phyloP scores from a whole-genome alignment of 2,888 invertebrate genomes.

The Allygus modestus region DNA sequence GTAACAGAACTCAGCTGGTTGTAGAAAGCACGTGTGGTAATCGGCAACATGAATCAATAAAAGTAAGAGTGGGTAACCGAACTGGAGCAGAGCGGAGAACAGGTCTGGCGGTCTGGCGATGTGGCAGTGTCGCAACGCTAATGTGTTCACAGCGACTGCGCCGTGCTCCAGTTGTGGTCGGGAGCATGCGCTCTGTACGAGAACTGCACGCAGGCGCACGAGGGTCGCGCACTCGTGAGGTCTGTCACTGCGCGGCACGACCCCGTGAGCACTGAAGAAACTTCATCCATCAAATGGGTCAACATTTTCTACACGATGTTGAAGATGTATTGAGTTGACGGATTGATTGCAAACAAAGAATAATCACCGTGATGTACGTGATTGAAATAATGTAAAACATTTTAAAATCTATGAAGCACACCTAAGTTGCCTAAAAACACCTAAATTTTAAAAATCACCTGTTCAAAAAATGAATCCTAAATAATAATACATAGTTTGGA shows the following conservation, averaged over 20 bases:
- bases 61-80: constrained; percentile 42
- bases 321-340: not conserved
- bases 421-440: too few species aligned
- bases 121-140: constrained; percentile 22
- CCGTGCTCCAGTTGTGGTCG: constrained; percentile 20
- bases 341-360: not conserved
- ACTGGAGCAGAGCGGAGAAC: constrained; percentile 8
- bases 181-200: not conserved
- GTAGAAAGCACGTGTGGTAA: constrained; percentile 41
- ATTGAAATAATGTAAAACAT: too few species aligned
- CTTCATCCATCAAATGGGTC: not conserved
- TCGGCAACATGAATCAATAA: constrained; percentile 46
- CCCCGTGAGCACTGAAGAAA: not conserved
- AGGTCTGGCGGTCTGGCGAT: constrained; percentile 19
- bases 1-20: not conserved
- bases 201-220: constrained; percentile 25
- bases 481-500: too few species aligned
- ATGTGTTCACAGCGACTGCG: constrained; percentile 8
- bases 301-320: not conserved
- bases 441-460: too few species aligned
- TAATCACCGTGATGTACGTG: too few species aligned
- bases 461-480: too few species aligned
- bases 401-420: too few species aligned
- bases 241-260: not conserved
- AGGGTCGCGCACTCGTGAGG: not conserved